Evolutionary conservation across 2,888 invertebrate species (phyloP).

Genomic region (Galeruca laticollis): DNA sequence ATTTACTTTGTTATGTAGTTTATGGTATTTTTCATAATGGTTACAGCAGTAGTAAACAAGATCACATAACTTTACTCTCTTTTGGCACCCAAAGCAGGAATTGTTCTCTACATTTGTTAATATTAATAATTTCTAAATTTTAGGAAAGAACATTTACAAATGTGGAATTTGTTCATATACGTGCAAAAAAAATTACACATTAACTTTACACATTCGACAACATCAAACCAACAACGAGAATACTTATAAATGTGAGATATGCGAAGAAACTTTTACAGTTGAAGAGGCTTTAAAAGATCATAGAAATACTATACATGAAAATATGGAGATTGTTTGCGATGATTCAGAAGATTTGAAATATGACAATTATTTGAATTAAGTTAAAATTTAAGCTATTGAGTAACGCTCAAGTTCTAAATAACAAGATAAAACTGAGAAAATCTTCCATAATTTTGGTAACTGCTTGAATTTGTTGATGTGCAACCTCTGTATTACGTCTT

Average conservation of each 20-base stretch:
- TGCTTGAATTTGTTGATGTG: no score
- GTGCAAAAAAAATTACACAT: constrained; percentile 58
- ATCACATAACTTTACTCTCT: no score
- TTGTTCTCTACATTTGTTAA: no score
- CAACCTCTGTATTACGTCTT: no score
- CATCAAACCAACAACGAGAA: constrained; percentile 48
- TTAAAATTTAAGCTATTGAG: background rate
- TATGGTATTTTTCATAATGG: no score
- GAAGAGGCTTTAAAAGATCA: constrained; percentile 42
- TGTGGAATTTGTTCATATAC: constrained; percentile 61
- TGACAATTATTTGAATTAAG: constrained; percentile 3
- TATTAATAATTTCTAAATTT: constrained; percentile 29
- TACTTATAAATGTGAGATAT: constrained; percentile 39
- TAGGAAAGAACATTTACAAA: constrained; percentile 59
- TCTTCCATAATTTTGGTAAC: no score
- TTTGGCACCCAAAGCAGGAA: no score
- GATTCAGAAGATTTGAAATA: background rate
- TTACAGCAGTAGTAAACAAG: no score
- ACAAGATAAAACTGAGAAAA: no score
- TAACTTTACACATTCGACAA: constrained; percentile 60
- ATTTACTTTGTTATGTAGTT: no score
- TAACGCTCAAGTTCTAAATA: no score
- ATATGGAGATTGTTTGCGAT: constrained; percentile 11
- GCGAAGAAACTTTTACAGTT: constrained; percentile 39
- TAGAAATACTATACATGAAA: constrained; percentile 16